These are phyloP conservation scores for Lacerta viridis DNA, from an alignment of 2,797 vertebrate species.

Conservation along the genomic window DNA sequence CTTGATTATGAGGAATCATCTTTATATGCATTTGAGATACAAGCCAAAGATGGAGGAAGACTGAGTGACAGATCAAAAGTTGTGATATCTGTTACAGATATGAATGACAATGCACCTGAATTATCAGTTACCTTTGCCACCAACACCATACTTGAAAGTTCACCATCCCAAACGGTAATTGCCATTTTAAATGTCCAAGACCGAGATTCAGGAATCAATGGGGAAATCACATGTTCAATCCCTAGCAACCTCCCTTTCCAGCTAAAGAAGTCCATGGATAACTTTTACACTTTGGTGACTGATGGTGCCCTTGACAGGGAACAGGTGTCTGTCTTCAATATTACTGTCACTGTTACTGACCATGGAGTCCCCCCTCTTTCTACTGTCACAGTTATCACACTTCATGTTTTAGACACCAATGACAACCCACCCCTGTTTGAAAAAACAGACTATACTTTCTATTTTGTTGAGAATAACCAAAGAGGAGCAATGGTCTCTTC, in stretches of 20 bases:
- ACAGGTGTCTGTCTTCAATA: constrained; percentile 62
- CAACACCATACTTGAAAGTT: constrained; percentile 69
- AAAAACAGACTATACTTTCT: constrained; percentile 67
- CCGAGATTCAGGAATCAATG: constrained; percentile 56
- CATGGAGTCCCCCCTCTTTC: constrained; percentile 80
- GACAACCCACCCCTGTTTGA: constrained; percentile 79
- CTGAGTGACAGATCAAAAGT: constrained; percentile 80
- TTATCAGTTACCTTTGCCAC: constrained; percentile 64
- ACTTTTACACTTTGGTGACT: constrained; percentile 69
- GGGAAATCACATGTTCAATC: constrained; percentile 67
- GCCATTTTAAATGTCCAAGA: constrained; percentile 73
- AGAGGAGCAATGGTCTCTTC: constrained; percentile 72
- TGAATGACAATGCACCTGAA: constrained; percentile 80
- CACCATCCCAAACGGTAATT: constrained; percentile 61
- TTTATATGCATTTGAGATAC: constrained; percentile 75
- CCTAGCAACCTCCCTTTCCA: constrained; percentile 56
- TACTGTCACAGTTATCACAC: constrained; percentile 67
- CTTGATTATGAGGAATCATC: constrained; percentile 81
- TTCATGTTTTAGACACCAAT: constrained; percentile 76
- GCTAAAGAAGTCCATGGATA: constrained; percentile 51
- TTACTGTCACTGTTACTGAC: constrained; percentile 74
- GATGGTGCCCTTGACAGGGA: constrained; percentile 66
- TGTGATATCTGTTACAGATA: constrained; percentile 78
- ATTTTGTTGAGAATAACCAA: constrained; percentile 71
- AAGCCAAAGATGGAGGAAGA: constrained; percentile 81